These are phyloP conservation scores for Metalampra italica DNA, from an alignment of 2,888 invertebrate genomes.

Conservation along the genomic window DNA sequence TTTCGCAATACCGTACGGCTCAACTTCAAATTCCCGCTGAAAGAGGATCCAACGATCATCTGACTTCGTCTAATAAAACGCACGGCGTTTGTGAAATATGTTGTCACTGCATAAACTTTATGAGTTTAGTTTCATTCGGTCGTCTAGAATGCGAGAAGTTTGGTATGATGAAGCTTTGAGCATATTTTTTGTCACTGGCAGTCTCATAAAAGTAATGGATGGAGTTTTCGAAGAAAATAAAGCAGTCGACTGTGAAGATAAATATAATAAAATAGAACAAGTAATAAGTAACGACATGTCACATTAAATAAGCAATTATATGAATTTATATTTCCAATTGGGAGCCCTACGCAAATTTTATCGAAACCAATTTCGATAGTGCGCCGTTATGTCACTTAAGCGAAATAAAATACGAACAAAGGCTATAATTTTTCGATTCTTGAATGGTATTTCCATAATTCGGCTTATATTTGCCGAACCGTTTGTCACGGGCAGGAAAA, in stretches of 20 bases:
- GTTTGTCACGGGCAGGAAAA: slow-evolving; percentile 41
- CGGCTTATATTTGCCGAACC: slow-evolving; percentile 53
- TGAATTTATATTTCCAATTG: slow-evolving; percentile 66
- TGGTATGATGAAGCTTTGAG: slow-evolving; percentile 41
- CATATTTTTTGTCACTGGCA: slow-evolving; percentile 30
- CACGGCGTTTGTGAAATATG: slow-evolving; percentile 66
- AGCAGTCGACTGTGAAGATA: slow-evolving; percentile 8
- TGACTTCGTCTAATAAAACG: slow-evolving; percentile 68
- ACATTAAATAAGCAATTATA: slow-evolving; percentile 62
- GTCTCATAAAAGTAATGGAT: slow-evolving; percentile 25
- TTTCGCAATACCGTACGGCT: slow-evolving; percentile 63
- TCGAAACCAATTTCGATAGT: slow-evolving; percentile 72
- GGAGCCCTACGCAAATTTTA: slow-evolving; percentile 56
- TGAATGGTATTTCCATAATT: slow-evolving; percentile 62
- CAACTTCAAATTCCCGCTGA: slow-evolving; percentile 55
- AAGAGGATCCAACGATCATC: slow-evolving; percentile 56
- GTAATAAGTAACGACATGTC: slow-evolving; percentile 35
- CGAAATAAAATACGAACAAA: slow-evolving; percentile 59
- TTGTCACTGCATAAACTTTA: slow-evolving; percentile 76
- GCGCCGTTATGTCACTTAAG: slow-evolving; percentile 48
- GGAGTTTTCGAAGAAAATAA: slow-evolving; percentile 17
- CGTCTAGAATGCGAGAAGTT: slow-evolving; percentile 54
- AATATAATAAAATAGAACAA: slow-evolving; percentile 15
- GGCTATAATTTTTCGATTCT: slow-evolving; percentile 61
- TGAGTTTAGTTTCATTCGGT: slow-evolving; percentile 56